phyloP scores from a whole-genome alignment of 2,888 invertebrate genomes.

The Lepidocyrtinus sp. region DNA sequence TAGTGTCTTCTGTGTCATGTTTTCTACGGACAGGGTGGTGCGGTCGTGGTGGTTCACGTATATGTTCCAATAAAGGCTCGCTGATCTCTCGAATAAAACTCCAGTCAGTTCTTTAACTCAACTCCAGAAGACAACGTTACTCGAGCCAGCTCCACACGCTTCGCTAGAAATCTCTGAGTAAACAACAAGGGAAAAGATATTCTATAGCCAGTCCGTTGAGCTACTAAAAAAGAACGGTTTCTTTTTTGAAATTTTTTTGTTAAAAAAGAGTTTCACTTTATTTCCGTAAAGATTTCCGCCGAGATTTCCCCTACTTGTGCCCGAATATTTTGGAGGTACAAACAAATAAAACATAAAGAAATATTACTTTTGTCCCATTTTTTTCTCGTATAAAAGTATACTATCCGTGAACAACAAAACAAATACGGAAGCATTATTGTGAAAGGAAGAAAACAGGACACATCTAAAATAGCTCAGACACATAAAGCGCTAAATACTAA shows the following conservation, averaged over 20 bases:
- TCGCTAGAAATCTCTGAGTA: neutral
- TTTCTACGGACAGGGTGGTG: slow-evolving; percentile 1
- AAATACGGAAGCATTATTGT: neutral
- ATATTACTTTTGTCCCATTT: neutral
- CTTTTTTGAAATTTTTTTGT: slow-evolving; percentile 4
- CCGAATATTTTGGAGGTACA: neutral
- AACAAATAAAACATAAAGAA: neutral
- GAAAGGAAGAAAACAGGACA: slow-evolving; percentile 10
- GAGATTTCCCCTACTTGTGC: slow-evolving; percentile 1
- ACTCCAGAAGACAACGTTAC: slow-evolving; percentile 21
- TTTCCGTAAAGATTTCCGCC: neutral
- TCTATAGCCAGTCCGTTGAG: neutral
- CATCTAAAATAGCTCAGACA: slow-evolving; percentile 5
- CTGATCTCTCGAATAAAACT: slow-evolving; percentile 23
- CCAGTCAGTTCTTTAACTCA: slow-evolving; percentile 25
- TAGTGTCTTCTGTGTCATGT: slow-evolving; percentile 9
- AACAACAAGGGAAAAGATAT: neutral
- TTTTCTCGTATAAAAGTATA: neutral
- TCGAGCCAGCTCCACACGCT: slow-evolving; percentile 20
- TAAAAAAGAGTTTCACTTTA: slow-evolving; percentile 1
- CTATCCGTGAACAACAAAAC: neutral
- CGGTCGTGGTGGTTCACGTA: neutral
- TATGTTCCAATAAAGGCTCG: slow-evolving; percentile 11
- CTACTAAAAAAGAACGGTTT: neutral
- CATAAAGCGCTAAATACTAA: neutral